Evolutionary conservation across 2,797 vertebrate genomes (phyloP).

Genomic region (Alcedo quadribrachys): DNA sequence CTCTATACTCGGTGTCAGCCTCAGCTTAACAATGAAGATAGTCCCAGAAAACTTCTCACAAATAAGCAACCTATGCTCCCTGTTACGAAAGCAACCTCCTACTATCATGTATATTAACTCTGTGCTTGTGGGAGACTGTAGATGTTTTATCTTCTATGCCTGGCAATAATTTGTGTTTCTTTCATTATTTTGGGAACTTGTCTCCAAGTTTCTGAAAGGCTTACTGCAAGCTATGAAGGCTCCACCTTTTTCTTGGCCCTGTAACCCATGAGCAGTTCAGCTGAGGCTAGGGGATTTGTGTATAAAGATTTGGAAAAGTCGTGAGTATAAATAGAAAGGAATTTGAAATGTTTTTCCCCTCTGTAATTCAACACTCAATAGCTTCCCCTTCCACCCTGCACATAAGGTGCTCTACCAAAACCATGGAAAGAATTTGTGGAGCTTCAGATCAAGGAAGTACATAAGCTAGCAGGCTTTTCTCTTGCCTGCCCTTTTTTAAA

Average conservation of each 20-base stretch:
- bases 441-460: constrained; percentile 44
- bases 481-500: not conserved
- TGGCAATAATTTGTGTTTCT: not conserved
- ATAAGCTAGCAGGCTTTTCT: constrained; percentile 5
- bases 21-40: constrained; percentile 56
- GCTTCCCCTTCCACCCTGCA: constrained; percentile 60
- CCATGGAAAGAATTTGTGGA: constrained; percentile 53
- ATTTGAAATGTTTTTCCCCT: constrained; percentile 69
- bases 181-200: constrained; percentile 12
- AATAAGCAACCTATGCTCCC: not conserved
- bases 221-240: not conserved
- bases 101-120: constrained; percentile 22
- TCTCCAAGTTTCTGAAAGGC: constrained; percentile 44
- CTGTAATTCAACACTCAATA: constrained; percentile 64
- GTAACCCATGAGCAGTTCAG: constrained; percentile 43
- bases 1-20: constrained; percentile 38
- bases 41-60: constrained; percentile 51
- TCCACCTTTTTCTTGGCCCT: constrained; percentile 61
- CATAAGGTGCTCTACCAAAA: constrained; percentile 61
- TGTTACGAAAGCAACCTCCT: constrained; percentile 49
- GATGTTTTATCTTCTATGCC: constrained; percentile 15
- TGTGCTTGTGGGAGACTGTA: not conserved
- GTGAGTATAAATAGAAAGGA: constrained; percentile 70
- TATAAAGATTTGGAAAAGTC: constrained; percentile 68
- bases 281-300: constrained; percentile 69